These are phyloP conservation scores for Phodopus roborovskii DNA, from an alignment of 2,113 vertebrate genomes.

Conservation along the genomic window DNA sequence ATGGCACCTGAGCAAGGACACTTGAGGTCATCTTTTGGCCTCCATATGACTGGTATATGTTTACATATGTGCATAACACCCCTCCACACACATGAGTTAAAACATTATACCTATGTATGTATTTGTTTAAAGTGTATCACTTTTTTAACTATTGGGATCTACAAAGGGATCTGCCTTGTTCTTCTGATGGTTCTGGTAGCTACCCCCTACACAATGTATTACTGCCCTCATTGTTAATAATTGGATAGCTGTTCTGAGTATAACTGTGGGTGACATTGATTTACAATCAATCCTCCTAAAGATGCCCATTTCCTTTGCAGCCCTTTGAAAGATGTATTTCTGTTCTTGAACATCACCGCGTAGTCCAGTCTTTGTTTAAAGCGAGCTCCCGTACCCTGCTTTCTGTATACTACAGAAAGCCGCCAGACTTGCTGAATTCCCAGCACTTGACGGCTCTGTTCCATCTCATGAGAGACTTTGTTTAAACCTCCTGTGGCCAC, in stretches of 20 bases:
- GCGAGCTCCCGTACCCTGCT: background rate
- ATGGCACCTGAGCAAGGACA: background rate
- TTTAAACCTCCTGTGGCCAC: conserved; percentile 57
- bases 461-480: conserved; percentile 58
- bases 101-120: background rate
- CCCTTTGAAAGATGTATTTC: background rate
- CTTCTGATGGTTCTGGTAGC: background rate
- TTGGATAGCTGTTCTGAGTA: background rate
- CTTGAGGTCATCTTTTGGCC: background rate
- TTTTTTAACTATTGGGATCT: background rate
- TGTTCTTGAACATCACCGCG: background rate
- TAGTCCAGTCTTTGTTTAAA: conserved; percentile 48
- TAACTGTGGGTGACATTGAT: background rate
- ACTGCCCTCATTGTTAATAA: background rate
- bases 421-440: background rate
- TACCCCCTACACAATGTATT: background rate
- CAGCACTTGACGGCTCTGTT: too few species aligned
- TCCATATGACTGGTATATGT: background rate
- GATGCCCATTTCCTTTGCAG: background rate
- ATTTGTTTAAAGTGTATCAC: too few species aligned
- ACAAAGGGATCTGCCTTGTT: background rate
- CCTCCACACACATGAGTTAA: background rate
- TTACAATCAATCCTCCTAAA: background rate
- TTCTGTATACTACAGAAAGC: background rate
- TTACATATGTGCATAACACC: too few species aligned